These are phyloP conservation scores for Enteromius radiatus DNA, from an alignment of 2,797 vertebrate species.

Conservation along the genomic window DNA sequence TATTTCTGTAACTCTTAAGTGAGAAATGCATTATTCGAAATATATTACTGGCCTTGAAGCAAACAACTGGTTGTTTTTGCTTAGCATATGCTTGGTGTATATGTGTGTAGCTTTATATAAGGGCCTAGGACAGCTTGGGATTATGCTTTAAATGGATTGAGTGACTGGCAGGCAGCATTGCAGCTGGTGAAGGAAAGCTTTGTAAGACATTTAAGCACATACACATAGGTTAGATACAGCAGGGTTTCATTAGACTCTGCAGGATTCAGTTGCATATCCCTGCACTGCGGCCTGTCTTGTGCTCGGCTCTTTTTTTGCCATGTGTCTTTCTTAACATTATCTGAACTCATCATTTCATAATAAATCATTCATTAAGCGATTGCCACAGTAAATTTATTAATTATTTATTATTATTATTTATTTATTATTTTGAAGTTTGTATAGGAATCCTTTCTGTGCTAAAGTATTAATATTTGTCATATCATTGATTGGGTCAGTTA, in stretches of 20 bases:
- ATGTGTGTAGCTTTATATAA: constrained; percentile 29
- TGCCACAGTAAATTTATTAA: not conserved
- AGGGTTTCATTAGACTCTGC: constrained; percentile 6
- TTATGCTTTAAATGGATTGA: constrained; percentile 56
- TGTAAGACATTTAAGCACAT: constrained; percentile 2
- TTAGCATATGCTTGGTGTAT: not conserved
- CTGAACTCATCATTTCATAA: not conserved
- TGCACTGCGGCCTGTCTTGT: not conserved
- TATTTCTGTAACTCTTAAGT: not conserved
- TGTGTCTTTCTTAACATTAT: not conserved
- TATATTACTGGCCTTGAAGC: not conserved
- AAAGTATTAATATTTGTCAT: not conserved
- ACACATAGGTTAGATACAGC: not conserved
- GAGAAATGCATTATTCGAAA: not conserved
- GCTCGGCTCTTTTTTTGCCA: not conserved
- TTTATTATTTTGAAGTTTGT: not conserved
- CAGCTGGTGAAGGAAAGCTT: constrained; percentile 38
- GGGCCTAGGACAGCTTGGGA: constrained; percentile 40
- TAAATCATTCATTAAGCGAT: not conserved
- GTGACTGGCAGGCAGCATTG: constrained; percentile 36
- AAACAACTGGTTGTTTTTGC: not conserved
- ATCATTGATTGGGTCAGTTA: not conserved
- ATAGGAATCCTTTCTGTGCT: not conserved
- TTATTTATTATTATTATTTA: too few relatives aligned
- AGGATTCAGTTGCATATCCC: not conserved